Evolutionary conservation across 2,888 invertebrate species (phyloP).

Genomic region (Drosophila macrospina): DNA sequence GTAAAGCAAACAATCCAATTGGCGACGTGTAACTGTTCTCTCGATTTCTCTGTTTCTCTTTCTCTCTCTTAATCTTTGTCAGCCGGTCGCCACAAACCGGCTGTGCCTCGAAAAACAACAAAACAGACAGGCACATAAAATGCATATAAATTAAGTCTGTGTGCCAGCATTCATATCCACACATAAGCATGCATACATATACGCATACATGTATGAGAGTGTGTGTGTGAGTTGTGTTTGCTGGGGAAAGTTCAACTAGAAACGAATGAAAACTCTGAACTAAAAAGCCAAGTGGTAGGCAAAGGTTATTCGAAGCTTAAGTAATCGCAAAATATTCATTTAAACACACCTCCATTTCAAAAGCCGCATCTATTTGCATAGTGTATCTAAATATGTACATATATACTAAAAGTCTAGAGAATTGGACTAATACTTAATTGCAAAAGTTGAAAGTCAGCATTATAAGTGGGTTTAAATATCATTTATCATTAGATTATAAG

Average conservation of each 20-base stretch:
- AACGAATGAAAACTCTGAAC: conserved; percentile 18
- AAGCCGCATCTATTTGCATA: conserved; percentile 36
- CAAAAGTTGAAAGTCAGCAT: conserved; percentile 53
- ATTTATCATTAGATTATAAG: conserved; percentile 9
- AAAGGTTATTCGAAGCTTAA: conserved; percentile 53
- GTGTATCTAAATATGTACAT: conserved; percentile 1
- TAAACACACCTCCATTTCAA: conserved; percentile 32
- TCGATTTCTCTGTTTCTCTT: conserved; percentile 11
- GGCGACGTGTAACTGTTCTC: conserved; percentile 40
- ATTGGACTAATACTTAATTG: conserved; percentile 2
- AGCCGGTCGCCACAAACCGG: conserved; percentile 47
- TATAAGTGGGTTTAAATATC: conserved; percentile 23
- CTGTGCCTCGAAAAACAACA: conserved; percentile 44
- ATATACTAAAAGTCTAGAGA: neutral
- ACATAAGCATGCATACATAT: neutral
- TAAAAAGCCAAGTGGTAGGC: conserved; percentile 32
- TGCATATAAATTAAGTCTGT: conserved; percentile 59
- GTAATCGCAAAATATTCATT: conserved; percentile 53
- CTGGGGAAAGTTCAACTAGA: conserved; percentile 73
- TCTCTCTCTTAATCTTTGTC: conserved; percentile 26
- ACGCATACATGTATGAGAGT: neutral
- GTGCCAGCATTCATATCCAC: conserved; percentile 21
- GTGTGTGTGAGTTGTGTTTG: conserved; percentile 18
- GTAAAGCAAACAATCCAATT: neutral
- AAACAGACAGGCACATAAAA: conserved; percentile 62